A percentile compares a stretch with the other conserved stretches of the same genome.
phyloP scores from a whole-genome alignment of 2,113 vertebrate species.

The Planiliza haematocheilus region DNA sequence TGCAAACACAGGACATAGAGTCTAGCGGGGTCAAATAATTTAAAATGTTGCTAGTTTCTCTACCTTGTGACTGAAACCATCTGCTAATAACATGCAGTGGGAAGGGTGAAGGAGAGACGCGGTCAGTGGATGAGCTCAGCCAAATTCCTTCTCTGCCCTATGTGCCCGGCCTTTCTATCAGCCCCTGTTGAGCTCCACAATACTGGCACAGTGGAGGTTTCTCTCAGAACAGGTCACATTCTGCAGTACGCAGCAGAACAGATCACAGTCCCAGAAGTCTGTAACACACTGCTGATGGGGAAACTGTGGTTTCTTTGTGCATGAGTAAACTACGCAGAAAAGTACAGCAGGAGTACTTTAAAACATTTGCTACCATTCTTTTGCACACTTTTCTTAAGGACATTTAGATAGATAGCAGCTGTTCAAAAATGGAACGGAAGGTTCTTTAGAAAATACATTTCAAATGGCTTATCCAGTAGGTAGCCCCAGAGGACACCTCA shows the following conservation, averaged over 20 bases:
- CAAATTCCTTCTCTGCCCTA: conserved; percentile 19
- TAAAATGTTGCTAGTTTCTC: background rate
- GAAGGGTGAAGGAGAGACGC: conserved; percentile 2
- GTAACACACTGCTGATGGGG: conserved; percentile 51
- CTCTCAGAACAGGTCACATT: conserved; percentile 38
- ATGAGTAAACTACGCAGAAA: conserved; percentile 62
- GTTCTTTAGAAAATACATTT: conserved; percentile 80
- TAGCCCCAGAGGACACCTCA: conserved; percentile 81
- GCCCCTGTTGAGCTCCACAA: conserved; percentile 31
- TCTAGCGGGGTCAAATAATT: background rate
- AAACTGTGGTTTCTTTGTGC: conserved; percentile 41
- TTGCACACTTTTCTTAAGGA: conserved; percentile 73
- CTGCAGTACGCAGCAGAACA: conserved; percentile 35
- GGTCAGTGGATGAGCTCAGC: conserved; percentile 25
- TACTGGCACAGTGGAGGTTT: conserved; percentile 17
- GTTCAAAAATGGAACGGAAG: conserved; percentile 74
- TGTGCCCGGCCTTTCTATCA: conserved; percentile 38
- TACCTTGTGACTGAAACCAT: background rate
- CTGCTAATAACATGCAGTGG: background rate
- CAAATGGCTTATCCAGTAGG: conserved; percentile 79
- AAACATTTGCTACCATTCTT: conserved; percentile 66
- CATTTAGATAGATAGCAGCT: conserved; percentile 79
- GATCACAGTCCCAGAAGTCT: conserved; percentile 63
- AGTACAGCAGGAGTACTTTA: conserved; percentile 64
- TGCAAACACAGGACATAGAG: conserved; percentile 1